Conservation (phyloP, 2,113 vertebrate genomes). For the Baryphthengus martii region DNA sequence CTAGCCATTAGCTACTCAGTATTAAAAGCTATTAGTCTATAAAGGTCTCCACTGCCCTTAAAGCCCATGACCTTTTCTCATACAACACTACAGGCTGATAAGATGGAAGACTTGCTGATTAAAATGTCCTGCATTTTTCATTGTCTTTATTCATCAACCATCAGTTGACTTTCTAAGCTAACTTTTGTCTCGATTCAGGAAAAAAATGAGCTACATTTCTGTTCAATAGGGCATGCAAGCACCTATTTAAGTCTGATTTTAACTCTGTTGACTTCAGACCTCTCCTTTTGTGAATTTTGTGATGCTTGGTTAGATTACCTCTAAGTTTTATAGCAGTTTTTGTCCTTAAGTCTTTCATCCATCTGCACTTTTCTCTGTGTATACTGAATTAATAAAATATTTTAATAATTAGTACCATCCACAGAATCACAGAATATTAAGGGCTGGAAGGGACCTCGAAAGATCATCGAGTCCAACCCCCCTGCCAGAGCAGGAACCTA, state of each 20-base stretch:
- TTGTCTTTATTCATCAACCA: conserved; percentile 30
- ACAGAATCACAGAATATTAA: too few species aligned
- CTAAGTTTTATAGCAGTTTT: not conserved
- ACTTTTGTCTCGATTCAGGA: not conserved
- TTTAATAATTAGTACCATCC: not conserved
- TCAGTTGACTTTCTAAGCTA: not conserved
- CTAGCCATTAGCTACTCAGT: not conserved
- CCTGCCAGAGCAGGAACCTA: too few species aligned
- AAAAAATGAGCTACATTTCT: not conserved
- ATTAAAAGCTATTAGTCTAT: not conserved
- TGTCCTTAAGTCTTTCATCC: not conserved
- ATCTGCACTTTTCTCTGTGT: not conserved
- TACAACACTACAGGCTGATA: not conserved
- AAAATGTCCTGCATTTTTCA: conserved; percentile 52
- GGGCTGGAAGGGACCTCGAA: too few species aligned
- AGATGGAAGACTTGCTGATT: not conserved
- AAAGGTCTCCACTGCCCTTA: conserved; percentile 46
- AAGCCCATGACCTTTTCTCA: conserved; percentile 21
- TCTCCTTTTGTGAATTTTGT: not conserved
- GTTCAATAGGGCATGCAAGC: not conserved
- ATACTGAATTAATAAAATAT: not conserved
- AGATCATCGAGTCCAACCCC: too few species aligned
- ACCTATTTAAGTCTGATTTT: not conserved
- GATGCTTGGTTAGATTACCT: not conserved
- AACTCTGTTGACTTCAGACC: not conserved